Percentiles rank a stretch among this genome's conserved stretches.
Conservation (phyloP, 2,888 invertebrate species). For the Meloe dianella region DNA sequence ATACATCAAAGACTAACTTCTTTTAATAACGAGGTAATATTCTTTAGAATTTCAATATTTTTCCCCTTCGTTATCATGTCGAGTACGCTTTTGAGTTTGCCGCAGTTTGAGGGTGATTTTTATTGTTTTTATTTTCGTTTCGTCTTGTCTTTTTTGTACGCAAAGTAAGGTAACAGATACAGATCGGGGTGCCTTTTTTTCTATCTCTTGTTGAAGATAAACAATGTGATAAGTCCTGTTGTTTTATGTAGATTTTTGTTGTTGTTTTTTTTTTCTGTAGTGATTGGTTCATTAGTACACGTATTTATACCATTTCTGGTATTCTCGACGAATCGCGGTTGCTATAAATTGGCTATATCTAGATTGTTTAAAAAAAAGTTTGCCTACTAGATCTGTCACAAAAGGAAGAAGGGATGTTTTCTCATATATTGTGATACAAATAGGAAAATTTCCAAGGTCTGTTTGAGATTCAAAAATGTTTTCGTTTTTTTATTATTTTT, state of each 20-base stretch:
- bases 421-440: background rate
- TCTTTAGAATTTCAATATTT: slow-evolving; percentile 1
- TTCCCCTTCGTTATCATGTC: background rate
- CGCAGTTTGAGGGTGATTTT: background rate
- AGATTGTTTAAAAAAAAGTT: slow-evolving; percentile 54
- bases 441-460: no score
- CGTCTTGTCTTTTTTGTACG: background rate
- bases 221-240: slow-evolving; percentile 42
- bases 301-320: slow-evolving; percentile 58
- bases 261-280: slow-evolving; percentile 41
- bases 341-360: slow-evolving; percentile 54
- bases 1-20: slow-evolving; percentile 11
- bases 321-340: slow-evolving; percentile 44
- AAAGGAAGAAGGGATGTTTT: slow-evolving; percentile 6
- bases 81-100: background rate
- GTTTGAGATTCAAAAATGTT: no score
- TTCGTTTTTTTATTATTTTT: no score
- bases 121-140: background rate
- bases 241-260: slow-evolving; percentile 29
- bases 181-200: slow-evolving; percentile 15
- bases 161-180: slow-evolving; percentile 1
- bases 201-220: slow-evolving; percentile 17
- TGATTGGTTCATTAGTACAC: slow-evolving; percentile 56
- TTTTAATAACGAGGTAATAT: slow-evolving; percentile 8
- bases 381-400: slow-evolving; percentile 44